A percentile compares a stretch with the other conserved stretches of the same genome.
Conservation (phyloP, 2,113 vertebrate genomes). For the Bubo blakistoni region DNA sequence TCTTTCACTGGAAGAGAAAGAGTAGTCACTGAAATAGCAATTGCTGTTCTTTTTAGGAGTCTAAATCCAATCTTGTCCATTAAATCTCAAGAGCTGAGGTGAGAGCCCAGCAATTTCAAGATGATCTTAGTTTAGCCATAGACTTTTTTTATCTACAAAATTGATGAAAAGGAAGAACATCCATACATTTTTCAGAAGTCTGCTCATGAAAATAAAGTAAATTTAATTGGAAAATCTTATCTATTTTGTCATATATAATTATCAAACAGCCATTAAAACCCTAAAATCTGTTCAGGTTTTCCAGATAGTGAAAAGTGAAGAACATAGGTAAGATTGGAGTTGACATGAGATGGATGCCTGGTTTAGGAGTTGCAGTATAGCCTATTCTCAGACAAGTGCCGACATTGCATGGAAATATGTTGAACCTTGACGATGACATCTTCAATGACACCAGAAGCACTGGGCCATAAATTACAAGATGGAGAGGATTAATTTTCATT, state of each 20-base stretch:
- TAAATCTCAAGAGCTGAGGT: not conserved
- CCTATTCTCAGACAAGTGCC: not conserved
- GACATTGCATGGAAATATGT: not conserved
- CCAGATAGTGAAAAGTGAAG: not conserved
- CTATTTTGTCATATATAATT: not conserved
- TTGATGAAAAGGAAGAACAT: not conserved
- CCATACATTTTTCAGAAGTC: not conserved
- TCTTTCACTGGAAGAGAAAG: not conserved
- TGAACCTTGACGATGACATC: not conserved
- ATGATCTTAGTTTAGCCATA: not conserved
- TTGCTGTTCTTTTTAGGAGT: not conserved
- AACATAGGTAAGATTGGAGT: not conserved
- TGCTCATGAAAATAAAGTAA: not conserved
- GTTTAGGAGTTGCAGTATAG: not conserved
- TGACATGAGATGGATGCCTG: not conserved
- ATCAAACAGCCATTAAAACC: not conserved
- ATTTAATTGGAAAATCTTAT: not conserved
- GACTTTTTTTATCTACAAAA: not conserved
- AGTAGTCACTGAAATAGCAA: not conserved
- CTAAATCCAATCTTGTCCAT: not conserved
- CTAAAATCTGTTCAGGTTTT: not conserved
- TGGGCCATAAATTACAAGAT: constrained; percentile 28
- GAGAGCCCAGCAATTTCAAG: not conserved
- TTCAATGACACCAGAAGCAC: constrained; percentile 38
- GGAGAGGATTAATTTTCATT: not conserved